Evolutionary conservation across 2,888 invertebrate species (phyloP).

Genomic region (Celastrina argiolus): DNA sequence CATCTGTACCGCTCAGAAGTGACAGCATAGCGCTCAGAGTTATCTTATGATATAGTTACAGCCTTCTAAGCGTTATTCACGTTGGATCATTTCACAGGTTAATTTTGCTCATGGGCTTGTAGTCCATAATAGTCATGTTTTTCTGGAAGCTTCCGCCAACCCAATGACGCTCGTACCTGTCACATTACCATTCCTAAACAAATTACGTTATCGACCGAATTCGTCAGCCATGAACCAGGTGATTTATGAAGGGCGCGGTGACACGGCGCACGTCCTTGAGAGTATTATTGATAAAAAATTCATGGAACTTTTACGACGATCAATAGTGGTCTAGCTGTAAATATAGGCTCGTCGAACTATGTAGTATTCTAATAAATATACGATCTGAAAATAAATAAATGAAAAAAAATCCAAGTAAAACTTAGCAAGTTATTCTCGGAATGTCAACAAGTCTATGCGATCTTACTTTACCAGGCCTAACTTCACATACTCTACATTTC

Average conservation of each 20-base stretch:
- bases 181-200: not conserved
- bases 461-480: no score
- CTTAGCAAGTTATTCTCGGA: no score
- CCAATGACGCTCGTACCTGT: not conserved
- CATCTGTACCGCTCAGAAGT: no score
- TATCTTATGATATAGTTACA: no score
- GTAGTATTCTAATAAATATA: not conserved
- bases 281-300: slow-evolving; percentile 13
- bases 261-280: slow-evolving; percentile 8
- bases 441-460: no score
- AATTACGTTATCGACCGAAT: slow-evolving; percentile 19
- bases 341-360: not conserved
- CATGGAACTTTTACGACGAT: slow-evolving; percentile 18
- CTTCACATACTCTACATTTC: no score
- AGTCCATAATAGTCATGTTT: not conserved
- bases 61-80: no score
- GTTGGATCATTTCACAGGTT: no score
- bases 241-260: slow-evolving; percentile 20
- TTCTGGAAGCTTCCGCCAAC: not conserved
- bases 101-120: no score
- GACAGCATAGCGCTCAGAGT: no score
- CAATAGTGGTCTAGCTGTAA: not conserved
- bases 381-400: no score
- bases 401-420: no score
- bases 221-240: slow-evolving; percentile 8